Base-by-base conservation (phyloP, 2,888 invertebrate species). In the Autographa gamma region DNA sequence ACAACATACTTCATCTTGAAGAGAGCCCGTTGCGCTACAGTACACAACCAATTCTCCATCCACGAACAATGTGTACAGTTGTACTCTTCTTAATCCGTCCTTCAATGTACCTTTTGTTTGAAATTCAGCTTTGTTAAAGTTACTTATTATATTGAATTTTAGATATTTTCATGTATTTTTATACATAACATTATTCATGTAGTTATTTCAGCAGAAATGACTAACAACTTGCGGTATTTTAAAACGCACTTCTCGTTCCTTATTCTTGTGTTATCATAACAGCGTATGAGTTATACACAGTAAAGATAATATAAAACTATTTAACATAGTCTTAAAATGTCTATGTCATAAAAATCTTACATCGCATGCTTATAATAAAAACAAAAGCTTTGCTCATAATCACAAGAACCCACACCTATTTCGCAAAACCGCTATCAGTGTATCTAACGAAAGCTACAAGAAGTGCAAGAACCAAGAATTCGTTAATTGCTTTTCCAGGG, bases 401-500 rank as follows among this genome's bases (percentile, higher is more conserved):
- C 38, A 38, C 11, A 9, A 38, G 38, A 38, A 38, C 1, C 38
- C 6, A 48, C 48, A 6, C n/a, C n/a, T 7, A 48, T n/a, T n/a
- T 5, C 48, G 48, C 54, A 19, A 13, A 19, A 25, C 54, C 19
- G 9, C 54, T 56, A 25, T 13, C 13, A 56, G 19, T 56, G 25
- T 25, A 25, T 18, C 9, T 19, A 56, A 56, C 11, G 5, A 56
- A 56, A 54, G 19, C n/a, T 48, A 48, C 38, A 38, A 38, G 38
- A 38, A 38, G 38, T 38, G 11, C 9, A 54, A 54, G 18, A 56
- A 25, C 54, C 13, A 25, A 56, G 54, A 56, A 56, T 56, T 56
- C 54, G 54, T 56, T 56, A 56, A 56, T 56, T 56, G 54, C 54
- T 56, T 38, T 56, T 56, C 54, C 25, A 56, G 25, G 65, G 65